phyloP scores from a whole-genome alignment of 2,113 vertebrate species.

The Nesogale talazaci region DNA sequence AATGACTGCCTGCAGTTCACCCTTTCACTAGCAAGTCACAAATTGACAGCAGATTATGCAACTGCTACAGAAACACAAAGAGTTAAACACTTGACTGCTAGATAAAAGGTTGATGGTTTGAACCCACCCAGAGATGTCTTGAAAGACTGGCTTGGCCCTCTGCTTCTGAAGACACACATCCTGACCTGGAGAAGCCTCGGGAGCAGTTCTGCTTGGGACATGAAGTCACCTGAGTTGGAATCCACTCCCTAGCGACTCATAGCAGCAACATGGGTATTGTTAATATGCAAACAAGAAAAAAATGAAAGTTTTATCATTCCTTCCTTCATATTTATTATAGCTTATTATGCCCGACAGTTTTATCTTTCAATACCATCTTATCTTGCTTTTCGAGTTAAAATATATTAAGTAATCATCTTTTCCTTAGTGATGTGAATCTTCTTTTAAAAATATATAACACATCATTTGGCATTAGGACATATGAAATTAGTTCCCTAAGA shows the following conservation, averaged over 20 bases:
- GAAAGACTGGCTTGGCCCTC: neutral
- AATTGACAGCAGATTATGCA: too few relatives aligned
- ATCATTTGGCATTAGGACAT: conserved; percentile 3
- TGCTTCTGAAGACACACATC: neutral
- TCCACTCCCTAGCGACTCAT: neutral
- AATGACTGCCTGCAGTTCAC: too few relatives aligned
- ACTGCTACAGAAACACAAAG: neutral
- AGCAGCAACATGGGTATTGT: neutral
- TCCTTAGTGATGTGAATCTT: conserved; percentile 27
- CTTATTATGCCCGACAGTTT: neutral
- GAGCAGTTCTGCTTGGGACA: neutral
- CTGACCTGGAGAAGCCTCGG: neutral
- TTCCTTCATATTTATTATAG: neutral
- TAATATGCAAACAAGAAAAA: conserved; percentile 15
- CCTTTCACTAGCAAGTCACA: too few relatives aligned
- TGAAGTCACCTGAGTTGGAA: neutral
- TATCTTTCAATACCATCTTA: conserved; percentile 22
- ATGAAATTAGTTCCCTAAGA: conserved; percentile 53
- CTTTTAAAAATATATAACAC: conserved; percentile 25
- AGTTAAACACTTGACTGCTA: neutral
- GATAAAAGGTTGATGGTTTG: neutral
- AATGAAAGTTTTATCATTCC: conserved; percentile 3
- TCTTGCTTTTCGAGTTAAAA: conserved; percentile 1
- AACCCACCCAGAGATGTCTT: neutral
- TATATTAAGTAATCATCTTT: neutral